A percentile compares a stretch with the other conserved stretches of the same genome.
These are phyloP conservation scores for Rhinolophus ferrumequinum DNA, from an alignment of 2,113 vertebrate species.

Conservation along the genomic window DNA sequence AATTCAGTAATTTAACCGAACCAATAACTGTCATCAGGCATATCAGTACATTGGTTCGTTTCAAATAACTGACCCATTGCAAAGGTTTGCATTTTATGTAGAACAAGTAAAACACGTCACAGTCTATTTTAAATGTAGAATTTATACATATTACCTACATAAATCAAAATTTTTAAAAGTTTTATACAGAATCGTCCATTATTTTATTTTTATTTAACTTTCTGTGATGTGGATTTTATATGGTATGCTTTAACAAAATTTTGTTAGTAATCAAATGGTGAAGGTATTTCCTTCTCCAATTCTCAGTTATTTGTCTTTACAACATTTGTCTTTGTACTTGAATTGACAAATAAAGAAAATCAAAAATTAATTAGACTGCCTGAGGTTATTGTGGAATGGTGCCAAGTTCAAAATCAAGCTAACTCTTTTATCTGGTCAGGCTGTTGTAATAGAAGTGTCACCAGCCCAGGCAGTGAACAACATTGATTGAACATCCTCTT, in stretches of 20 bases:
- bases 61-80: neutral
- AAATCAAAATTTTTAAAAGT: neutral
- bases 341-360: neutral
- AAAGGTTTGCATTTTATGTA: neutral
- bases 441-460: neutral
- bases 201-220: conserved; percentile 12
- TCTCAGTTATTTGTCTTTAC: neutral
- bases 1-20: conserved; percentile 40
- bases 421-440: neutral
- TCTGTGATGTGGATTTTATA: neutral
- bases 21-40: neutral
- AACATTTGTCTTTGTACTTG: neutral
- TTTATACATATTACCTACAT: neutral
- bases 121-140: neutral
- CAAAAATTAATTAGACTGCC: conserved; percentile 28
- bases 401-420: neutral
- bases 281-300: neutral
- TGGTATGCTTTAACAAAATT: neutral
- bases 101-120: neutral
- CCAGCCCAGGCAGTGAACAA: neutral
- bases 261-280: neutral
- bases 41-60: conserved; percentile 37
- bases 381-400: neutral
- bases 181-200: neutral
- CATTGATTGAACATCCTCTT: neutral